Conservation (phyloP, 2,113 vertebrate species). For the Xerus inauris region DNA sequence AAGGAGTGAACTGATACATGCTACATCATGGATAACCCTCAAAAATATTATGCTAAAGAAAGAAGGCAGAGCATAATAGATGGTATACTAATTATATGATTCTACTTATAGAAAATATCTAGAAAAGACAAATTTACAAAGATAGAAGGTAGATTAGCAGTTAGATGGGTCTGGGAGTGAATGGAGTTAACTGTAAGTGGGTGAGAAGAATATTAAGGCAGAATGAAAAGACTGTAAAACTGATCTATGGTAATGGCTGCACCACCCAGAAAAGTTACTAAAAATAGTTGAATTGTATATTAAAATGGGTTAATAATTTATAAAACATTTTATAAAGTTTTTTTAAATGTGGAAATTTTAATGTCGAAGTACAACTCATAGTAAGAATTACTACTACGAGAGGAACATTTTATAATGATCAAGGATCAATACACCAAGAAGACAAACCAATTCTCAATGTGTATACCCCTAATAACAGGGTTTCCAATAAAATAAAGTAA, state of each 20-base stretch:
- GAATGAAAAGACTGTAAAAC: not conserved
- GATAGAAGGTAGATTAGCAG: not conserved
- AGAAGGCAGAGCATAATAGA: not conserved
- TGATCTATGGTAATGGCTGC: not conserved
- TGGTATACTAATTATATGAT: not conserved
- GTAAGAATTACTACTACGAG: not conserved
- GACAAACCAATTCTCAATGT: not conserved
- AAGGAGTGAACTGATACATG: not conserved
- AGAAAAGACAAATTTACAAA: not conserved
- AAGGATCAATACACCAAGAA: not conserved
- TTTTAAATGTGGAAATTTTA: no score
- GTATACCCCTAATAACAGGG: not conserved
- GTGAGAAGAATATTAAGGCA: not conserved
- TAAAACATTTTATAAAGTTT: not conserved
- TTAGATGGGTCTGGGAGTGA: not conserved
- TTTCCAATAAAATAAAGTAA: constrained; percentile 15
- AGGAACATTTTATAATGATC: not conserved
- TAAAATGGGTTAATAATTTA: not conserved
- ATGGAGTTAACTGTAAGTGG: not conserved
- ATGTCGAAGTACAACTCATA: not conserved
- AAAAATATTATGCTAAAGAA: not conserved
- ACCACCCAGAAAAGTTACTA: not conserved
- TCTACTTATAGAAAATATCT: not conserved
- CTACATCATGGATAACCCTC: not conserved
- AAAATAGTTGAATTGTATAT: not conserved